Conservation (phyloP, 2,113 vertebrate genomes). For the Nerophis lumbriciformis region DNA sequence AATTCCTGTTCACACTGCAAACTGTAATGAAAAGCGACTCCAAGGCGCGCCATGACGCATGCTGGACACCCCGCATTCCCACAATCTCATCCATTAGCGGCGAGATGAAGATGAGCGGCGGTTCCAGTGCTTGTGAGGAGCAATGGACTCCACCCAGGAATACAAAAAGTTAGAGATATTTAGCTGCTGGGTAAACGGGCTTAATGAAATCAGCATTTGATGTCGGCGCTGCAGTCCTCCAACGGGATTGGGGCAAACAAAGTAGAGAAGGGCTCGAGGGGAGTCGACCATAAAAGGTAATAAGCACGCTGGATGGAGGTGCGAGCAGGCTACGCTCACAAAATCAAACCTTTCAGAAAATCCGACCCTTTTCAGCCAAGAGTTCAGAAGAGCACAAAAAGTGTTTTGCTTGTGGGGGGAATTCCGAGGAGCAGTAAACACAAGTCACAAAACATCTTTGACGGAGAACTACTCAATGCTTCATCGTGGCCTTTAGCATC, state of each 20-base stretch:
- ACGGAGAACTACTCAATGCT: too few relatives aligned
- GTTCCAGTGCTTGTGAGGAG: conserved; percentile 12
- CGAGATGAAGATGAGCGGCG: conserved; percentile 23
- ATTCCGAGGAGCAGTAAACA: too few relatives aligned
- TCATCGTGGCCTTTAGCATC: too few relatives aligned
- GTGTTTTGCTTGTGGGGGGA: too few relatives aligned
- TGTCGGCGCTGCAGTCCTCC: conserved; percentile 28
- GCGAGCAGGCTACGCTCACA: background rate
- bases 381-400: background rate
- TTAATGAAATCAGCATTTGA: conserved; percentile 17
- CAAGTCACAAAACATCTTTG: too few relatives aligned
- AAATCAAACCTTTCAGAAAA: background rate
- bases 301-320: background rate
- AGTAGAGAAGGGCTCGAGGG: conserved; percentile 25
- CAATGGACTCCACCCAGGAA: conserved; percentile 24
- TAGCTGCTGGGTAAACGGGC: conserved; percentile 19
- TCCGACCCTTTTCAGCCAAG: background rate
- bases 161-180: conserved; percentile 12
- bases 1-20: too few relatives aligned
- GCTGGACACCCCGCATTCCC: conserved; percentile 3
- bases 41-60: conserved; percentile 7
- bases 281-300: conserved; percentile 27
- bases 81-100: conserved; percentile 11
- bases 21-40: too few relatives aligned
- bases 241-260: conserved; percentile 32